Conservation (phyloP, 1,140 invertebrate species). For the Copidosoma floridanum region DNA sequence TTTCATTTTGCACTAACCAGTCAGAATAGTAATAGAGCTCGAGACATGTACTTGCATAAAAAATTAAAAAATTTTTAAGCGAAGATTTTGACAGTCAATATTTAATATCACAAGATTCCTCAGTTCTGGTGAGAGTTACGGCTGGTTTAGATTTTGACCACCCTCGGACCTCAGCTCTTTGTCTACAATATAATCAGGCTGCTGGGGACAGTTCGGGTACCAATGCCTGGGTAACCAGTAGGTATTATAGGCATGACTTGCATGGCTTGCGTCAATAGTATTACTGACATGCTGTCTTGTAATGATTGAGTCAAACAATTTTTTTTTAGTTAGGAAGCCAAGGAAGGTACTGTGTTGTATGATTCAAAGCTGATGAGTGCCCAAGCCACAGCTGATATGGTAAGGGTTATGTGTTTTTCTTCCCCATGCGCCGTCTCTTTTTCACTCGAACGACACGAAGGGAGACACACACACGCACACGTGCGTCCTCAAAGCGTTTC, state of each 20-base stretch:
- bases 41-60: conserved; percentile 83
- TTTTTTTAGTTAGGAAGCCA: conserved; percentile 62
- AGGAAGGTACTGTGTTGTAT: conserved; percentile 62
- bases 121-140: too few species aligned
- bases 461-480: too few species aligned
- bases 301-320: conserved; percentile 61
- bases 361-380: conserved; percentile 52
- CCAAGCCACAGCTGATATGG: conserved; percentile 61
- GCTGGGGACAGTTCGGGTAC: conserved; percentile 58
- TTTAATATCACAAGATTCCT: too few species aligned
- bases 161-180: too few species aligned
- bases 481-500: too few species aligned
- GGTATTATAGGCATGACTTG: conserved; percentile 82
- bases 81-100: conserved; percentile 58
- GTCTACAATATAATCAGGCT: too few species aligned
- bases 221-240: conserved; percentile 54
- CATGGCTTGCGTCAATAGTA: conserved; percentile 76
- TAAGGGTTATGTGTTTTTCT: conserved; percentile 75
- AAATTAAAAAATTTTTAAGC: conserved; percentile 67
- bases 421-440: too few species aligned
- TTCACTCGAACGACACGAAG: too few species aligned
- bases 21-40: conserved; percentile 79
- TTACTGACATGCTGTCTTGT: conserved; percentile 65
- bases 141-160: too few species aligned
- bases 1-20: conserved; percentile 88